Evolutionary conservation across 2,113 vertebrate genomes (phyloP).

Genomic region (Illadopsis cleaveri): DNA sequence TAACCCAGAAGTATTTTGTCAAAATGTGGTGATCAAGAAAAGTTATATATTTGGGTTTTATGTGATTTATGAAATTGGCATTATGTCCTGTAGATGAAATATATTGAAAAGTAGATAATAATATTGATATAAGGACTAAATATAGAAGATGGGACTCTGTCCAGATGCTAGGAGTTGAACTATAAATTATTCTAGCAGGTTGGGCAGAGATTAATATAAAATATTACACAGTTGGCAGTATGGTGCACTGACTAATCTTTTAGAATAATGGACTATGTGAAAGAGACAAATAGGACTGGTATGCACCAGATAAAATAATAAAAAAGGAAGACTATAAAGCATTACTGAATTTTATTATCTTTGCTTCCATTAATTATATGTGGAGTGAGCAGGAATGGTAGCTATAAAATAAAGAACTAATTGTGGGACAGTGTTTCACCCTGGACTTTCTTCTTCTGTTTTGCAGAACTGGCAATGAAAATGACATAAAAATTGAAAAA

Average conservation of each 20-base stretch:
- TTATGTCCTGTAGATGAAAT: neutral
- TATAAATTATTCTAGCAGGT: neutral
- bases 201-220: neutral
- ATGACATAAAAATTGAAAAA: neutral
- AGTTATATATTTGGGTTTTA: neutral
- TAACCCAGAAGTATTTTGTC: neutral
- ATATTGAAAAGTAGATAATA: neutral
- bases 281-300: neutral
- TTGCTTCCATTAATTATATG: neutral
- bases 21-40: neutral
- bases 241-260: neutral
- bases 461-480: neutral
- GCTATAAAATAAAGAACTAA: neutral
- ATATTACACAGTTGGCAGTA: neutral
- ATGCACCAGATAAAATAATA: neutral
- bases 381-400: neutral
- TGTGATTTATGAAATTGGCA: neutral
- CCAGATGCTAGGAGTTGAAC: neutral
- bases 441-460: neutral
- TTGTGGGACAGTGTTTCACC: neutral
- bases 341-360: neutral
- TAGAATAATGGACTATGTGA: neutral
- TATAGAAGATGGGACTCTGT: neutral
- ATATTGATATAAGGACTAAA: neutral
- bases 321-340: neutral